Evolutionary conservation across 1,140 invertebrate species (phyloP).

Genomic region (Lasaia peninsularis): DNA sequence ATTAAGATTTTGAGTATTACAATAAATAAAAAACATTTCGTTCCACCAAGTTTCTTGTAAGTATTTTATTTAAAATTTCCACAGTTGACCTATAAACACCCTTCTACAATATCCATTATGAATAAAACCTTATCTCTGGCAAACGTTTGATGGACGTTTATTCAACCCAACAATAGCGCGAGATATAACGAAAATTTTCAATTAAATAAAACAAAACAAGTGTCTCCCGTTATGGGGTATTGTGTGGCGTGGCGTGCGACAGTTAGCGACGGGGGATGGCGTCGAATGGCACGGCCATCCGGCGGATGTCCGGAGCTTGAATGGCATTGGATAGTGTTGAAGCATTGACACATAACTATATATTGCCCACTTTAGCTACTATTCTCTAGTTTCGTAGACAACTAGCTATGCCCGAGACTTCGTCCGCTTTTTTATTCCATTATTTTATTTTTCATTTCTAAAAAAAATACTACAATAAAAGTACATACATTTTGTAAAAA

Average conservation of each 20-base stretch:
- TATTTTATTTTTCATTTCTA: neutral
- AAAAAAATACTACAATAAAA: neutral
- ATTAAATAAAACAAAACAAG: constrained; percentile 57
- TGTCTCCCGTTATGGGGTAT: constrained; percentile 32
- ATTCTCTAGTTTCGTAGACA: neutral
- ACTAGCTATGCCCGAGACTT: too few species aligned
- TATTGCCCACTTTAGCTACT: neutral
- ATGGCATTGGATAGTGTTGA: neutral
- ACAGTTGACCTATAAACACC: constrained; percentile 11
- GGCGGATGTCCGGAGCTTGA: neutral
- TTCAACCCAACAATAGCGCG: constrained; percentile 37
- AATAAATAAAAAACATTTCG: too few species aligned
- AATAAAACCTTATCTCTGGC: constrained; percentile 7
- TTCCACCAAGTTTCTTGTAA: neutral
- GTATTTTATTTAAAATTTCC: constrained; percentile 3
- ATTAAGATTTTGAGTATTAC: too few species aligned
- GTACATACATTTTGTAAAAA: too few species aligned
- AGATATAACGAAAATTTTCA: constrained; percentile 59
- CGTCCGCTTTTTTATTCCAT: too few species aligned
- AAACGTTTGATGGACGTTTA: constrained; percentile 26
- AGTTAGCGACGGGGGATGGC: constrained; percentile 33
- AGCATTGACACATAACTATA: neutral
- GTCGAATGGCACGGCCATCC: constrained; percentile 33
- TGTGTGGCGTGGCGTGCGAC: constrained; percentile 34
- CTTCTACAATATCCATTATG: constrained; percentile 12